A percentile compares a stretch with the other conserved stretches of the same genome.
phyloP scores from a whole-genome alignment of 2,797 vertebrate species.

The Bovichtus diacanthus region DNA sequence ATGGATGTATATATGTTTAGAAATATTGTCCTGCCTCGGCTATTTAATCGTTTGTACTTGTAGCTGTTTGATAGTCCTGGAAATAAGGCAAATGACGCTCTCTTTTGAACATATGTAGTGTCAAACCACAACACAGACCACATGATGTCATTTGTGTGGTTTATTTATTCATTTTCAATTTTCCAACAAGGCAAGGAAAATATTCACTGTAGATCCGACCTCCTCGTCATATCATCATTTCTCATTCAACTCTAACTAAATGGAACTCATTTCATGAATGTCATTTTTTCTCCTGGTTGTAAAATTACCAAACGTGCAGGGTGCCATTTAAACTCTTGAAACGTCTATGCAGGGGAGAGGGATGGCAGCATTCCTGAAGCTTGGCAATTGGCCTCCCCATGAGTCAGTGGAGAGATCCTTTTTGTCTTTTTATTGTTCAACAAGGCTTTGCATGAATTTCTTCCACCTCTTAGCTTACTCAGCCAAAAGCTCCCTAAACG shows the following conservation, averaged over 20 bases:
- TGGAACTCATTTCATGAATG: constrained; percentile 9
- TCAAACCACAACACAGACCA: constrained; percentile 7
- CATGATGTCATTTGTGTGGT: constrained; percentile 1
- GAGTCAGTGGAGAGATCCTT: constrained; percentile 66
- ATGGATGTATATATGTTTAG: constrained; percentile 12
- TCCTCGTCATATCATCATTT: constrained; percentile 14
- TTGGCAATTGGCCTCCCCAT: constrained; percentile 62
- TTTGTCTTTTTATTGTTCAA: constrained; percentile 75
- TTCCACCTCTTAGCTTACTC: constrained; percentile 61
- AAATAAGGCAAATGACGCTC: constrained; percentile 1
- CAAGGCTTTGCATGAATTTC: constrained; percentile 75
- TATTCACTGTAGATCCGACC: background rate
- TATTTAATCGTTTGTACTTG: background rate
- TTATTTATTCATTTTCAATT: constrained; percentile 23
- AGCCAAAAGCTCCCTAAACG: constrained; percentile 72
- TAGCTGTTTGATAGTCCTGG: background rate
- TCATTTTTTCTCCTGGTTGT: constrained; percentile 31
- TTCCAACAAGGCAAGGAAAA: constrained; percentile 2
- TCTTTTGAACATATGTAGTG: background rate
- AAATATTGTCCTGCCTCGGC: background rate
- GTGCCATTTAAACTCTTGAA: constrained; percentile 52
- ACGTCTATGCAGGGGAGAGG: constrained; percentile 51
- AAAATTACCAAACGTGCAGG: constrained; percentile 38
- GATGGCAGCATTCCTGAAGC: constrained; percentile 54
- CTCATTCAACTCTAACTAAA: constrained; percentile 8